Percentiles rank a stretch among this genome's conserved stretches.
Conservation (phyloP, 2,888 invertebrate genomes). For the Pomacea canaliculata region DNA sequence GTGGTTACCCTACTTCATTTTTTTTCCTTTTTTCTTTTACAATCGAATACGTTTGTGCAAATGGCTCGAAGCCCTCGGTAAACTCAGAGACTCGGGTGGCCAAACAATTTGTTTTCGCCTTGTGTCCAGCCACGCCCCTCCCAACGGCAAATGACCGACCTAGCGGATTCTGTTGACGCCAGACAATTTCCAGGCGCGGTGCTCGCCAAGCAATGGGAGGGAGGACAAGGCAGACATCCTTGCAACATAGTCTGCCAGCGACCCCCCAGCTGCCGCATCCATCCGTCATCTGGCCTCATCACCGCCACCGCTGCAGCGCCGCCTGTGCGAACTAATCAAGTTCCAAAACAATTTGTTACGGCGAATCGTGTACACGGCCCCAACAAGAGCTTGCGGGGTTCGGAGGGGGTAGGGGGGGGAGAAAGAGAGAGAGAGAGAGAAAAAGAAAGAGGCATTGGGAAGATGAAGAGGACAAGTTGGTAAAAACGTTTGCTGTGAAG, state of each 20-base stretch:
- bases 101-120: conserved; percentile 28
- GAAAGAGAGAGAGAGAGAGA: background rate
- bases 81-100: conserved; percentile 1
- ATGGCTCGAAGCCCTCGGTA: conserved; percentile 12
- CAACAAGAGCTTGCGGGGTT: background rate
- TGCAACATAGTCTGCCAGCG: background rate
- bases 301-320: conserved; percentile 17
- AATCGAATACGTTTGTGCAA: too few species aligned
- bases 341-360: conserved; percentile 26
- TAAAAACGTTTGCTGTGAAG: background rate
- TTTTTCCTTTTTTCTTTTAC: too few species aligned
- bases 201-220: background rate
- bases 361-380: conserved; percentile 13
- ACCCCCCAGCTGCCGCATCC: conserved; percentile 7
- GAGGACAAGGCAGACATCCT: background rate
- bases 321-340: conserved; percentile 23
- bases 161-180: conserved; percentile 10
- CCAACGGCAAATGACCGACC: background rate
- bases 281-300: conserved; percentile 29
- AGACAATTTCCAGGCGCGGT: conserved; percentile 16
- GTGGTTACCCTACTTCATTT: too few species aligned
- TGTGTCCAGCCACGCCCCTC: conserved; percentile 7
- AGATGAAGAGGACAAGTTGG: background rate
- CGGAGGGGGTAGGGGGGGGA: background rate
- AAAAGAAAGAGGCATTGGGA: background rate